A percentile compares a stretch with the other conserved stretches of the same genome.
Evolutionary conservation across 1,140 invertebrate species (phyloP).

Genomic region (Pseudachorutes palmiensis): DNA sequence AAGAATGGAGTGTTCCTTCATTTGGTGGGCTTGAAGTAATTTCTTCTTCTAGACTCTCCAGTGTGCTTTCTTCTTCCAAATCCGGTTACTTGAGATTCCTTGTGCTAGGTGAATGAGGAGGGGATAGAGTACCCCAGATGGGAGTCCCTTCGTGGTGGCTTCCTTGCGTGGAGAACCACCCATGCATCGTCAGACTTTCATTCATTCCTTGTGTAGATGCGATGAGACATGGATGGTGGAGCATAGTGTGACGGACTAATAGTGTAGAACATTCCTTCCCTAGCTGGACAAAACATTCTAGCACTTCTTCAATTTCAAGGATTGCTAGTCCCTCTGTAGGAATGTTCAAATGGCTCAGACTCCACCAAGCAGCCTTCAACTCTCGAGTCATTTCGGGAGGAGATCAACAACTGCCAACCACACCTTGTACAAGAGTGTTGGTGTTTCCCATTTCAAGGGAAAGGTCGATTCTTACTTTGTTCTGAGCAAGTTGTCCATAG

Average conservation of each 20-base stretch:
- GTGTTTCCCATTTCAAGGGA: slow-evolving; percentile 46
- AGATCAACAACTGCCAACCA: slow-evolving; percentile 46
- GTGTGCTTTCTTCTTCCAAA: slow-evolving; percentile 22
- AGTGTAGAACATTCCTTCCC: slow-evolving; percentile 71
- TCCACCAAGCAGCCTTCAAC: slow-evolving; percentile 84
- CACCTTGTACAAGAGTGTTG: slow-evolving; percentile 27
- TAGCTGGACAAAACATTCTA: slow-evolving; percentile 57
- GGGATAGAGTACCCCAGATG: slow-evolving; percentile 20
- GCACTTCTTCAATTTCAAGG: slow-evolving; percentile 53
- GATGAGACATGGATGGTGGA: slow-evolving; percentile 75
- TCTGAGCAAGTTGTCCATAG: slow-evolving; percentile 76
- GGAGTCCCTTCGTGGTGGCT: slow-evolving; percentile 35
- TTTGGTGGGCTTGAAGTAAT: not conserved
- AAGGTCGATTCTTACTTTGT: slow-evolving; percentile 61
- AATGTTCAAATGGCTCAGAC: slow-evolving; percentile 70
- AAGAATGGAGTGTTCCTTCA: too few species aligned
- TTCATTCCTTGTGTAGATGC: slow-evolving; percentile 72
- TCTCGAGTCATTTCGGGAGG: slow-evolving; percentile 59
- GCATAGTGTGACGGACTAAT: slow-evolving; percentile 76
- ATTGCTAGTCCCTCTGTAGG: slow-evolving; percentile 63
- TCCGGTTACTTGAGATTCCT: slow-evolving; percentile 19
- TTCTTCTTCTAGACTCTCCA: slow-evolving; percentile 9
- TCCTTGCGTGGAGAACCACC: slow-evolving; percentile 39
- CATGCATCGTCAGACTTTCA: slow-evolving; percentile 59
- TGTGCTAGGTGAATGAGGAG: not conserved